Percentiles rank a stretch among this genome's conserved stretches.
phyloP scores from a whole-genome alignment of 64 coral and sea anemone genomes.

The Porites australiensis region DNA sequence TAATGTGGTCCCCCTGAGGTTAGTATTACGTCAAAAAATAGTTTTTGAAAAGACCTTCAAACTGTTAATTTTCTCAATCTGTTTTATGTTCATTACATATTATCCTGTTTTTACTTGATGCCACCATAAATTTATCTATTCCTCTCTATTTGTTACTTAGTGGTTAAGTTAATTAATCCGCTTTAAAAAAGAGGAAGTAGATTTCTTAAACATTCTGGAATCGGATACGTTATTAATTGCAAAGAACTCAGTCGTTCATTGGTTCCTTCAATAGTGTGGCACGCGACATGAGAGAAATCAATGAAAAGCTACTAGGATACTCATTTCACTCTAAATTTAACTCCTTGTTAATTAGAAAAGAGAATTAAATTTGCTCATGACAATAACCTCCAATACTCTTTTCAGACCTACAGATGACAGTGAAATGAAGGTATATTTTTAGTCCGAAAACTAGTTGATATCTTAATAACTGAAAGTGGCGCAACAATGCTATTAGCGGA shows the following conservation, averaged over 20 bases:
- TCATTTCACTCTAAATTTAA: not conserved
- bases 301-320: not conserved
- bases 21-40: too few species aligned
- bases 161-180: not conserved
- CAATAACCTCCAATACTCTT: not conserved
- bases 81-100: too few species aligned
- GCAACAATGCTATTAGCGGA: not conserved
- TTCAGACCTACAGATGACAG: not conserved
- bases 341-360: not conserved
- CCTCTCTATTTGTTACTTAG: not conserved
- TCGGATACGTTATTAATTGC: constrained; percentile 1
- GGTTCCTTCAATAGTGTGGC: constrained; percentile 1
- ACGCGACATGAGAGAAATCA: constrained; percentile 39
- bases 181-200: not conserved
- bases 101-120: not conserved
- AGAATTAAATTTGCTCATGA: not conserved
- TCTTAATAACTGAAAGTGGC: not conserved
- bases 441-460: not conserved
- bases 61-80: not conserved
- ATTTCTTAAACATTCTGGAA: not conserved
- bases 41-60: not conserved
- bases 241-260: not conserved
- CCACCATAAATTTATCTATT: not conserved
- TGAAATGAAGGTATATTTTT: too few species aligned
- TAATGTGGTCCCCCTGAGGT: too few species aligned